A percentile compares a stretch with the other conserved stretches of the same genome.
These are phyloP conservation scores for Limnephilus rhombicus DNA, from an alignment of 2,888 invertebrate species.

Conservation along the genomic window DNA sequence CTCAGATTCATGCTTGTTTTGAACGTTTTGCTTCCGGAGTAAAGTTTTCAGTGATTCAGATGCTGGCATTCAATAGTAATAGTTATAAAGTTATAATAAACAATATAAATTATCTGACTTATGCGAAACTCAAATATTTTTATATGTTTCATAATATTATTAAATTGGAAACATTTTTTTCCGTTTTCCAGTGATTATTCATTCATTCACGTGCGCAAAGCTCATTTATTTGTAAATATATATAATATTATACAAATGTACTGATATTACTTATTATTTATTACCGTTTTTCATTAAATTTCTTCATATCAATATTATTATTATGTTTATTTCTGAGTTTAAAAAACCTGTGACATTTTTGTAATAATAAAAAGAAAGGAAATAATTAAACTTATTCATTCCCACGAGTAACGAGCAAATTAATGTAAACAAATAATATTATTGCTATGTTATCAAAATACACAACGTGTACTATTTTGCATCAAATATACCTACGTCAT, in stretches of 20 bases:
- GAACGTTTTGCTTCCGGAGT: no score
- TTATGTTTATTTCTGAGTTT: neutral
- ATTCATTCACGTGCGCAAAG: no score
- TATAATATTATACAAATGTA: no score
- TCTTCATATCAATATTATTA: neutral
- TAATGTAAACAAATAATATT: neutral
- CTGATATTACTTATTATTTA: no score
- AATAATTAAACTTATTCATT: neutral
- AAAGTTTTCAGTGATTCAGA: neutral
- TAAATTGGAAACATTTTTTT: no score
- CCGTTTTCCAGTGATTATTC: no score
- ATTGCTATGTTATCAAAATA: neutral
- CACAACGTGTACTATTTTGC: neutral
- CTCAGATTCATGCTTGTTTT: neutral
- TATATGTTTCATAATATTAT: no score
- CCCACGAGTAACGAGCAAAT: neutral
- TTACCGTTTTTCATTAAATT: neutral
- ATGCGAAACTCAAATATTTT: no score
- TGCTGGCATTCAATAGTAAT: neutral
- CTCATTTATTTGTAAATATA: no score
- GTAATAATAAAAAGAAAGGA: neutral
- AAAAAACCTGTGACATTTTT: neutral
- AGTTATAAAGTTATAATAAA: neutral
- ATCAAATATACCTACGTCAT: neutral
- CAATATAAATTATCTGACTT: neutral